Evolutionary conservation across 2,113 vertebrate species (phyloP), one percentile per base, ranked within the genome.

Genomic region (Pogonocichla stellata): DNA sequence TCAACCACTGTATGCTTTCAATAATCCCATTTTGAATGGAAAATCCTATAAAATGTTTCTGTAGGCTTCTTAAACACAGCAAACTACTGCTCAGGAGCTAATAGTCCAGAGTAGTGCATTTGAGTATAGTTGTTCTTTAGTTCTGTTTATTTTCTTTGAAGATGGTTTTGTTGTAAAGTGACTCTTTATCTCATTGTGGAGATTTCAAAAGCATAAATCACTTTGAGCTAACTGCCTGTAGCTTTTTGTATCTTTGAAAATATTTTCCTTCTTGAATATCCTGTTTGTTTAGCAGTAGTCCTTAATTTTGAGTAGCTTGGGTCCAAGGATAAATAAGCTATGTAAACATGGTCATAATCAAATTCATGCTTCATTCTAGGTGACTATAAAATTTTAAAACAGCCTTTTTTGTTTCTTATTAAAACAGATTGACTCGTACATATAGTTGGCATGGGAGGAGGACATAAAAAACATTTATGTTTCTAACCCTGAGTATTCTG

Each of bases 11-110:
- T 54, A 45, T 0, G 0, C 36, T 92, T 87, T 73, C 56, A 86
- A n/a, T 88, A 96, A 85, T 95, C 74, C 25, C 26, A 80, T 82
- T 93, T 85, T 88, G 66, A 86, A 88, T 70, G 28, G 58, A 88
- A 90, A 95, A 77, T 77, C 50, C 47, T 92, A 14, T 54, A 66
- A 93, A 95, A 86, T 80, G 36, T 93, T 91, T 90, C 54, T 94
- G 29, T 45, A 50, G 50, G 75, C 54, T 93, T 86, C 57, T 77
- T 75, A 51, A 45, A n/a, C 34, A 9, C 42, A 70, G 33, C 26
- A 33, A 71, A 66, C 60, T 33, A 47, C 61, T 2, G 2, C 36
- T 78, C 15, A 25, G 67, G 24, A 69, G 28, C 75, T 78, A 40
- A 54, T 77, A 82, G 67, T 88, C 43, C 42, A 6, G 38, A 51